phyloP scores from a whole-genome alignment of 1,140 invertebrate species.

The Drosophila parvula region DNA sequence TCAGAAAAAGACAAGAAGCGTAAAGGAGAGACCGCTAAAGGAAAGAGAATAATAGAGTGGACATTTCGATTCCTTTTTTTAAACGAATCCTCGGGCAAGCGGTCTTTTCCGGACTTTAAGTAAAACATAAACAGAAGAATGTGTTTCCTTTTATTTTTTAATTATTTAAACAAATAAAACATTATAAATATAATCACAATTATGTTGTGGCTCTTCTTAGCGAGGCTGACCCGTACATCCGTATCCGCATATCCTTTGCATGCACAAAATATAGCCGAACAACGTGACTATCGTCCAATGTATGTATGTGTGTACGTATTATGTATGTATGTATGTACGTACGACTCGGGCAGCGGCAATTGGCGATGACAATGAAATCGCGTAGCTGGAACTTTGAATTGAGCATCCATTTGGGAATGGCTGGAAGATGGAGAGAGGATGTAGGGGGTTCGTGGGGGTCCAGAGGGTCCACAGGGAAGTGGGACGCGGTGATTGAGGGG shows the following conservation, averaged over 20 bases:
- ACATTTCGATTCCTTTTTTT: too few species aligned
- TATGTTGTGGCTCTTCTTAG: background rate
- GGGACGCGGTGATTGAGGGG: background rate
- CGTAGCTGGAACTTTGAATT: conserved; percentile 68
- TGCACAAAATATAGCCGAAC: conserved; percentile 68
- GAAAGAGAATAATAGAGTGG: too few species aligned
- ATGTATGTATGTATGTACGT: background rate
- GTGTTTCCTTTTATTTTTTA: too few species aligned
- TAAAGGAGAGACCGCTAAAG: too few species aligned
- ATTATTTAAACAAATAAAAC: too few species aligned
- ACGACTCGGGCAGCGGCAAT: conserved; percentile 62
- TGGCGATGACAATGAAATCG: conserved; percentile 77
- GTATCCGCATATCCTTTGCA: conserved; percentile 19
- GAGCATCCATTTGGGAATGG: conserved; percentile 67
- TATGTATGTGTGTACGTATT: background rate
- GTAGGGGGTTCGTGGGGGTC: conserved; percentile 2
- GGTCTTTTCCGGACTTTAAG: too few species aligned
- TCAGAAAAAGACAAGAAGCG: too few species aligned
- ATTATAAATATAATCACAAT: too few species aligned
- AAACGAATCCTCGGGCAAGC: too few species aligned
- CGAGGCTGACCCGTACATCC: background rate
- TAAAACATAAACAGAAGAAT: too few species aligned
- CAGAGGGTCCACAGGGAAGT: background rate
- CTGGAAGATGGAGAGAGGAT: background rate
- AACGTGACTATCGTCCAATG: conserved; percentile 64